Evolutionary conservation across 2,888 invertebrate species (phyloP), one percentile per base, ranked within the genome.

Genomic region (Leptura quadrifasciata): DNA sequence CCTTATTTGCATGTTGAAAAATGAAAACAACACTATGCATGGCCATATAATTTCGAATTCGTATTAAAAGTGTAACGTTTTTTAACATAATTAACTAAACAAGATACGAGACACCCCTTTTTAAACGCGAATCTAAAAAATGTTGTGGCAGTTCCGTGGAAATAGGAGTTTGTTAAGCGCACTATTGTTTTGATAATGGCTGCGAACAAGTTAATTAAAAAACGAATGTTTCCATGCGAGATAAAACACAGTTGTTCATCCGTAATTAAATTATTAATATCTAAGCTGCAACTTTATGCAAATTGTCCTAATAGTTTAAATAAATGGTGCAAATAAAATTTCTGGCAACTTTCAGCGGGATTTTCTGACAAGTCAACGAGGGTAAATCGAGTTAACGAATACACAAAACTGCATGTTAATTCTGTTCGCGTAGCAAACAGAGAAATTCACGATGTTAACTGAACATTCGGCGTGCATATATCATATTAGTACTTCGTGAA

Each of bases 381-480:
- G 83, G 83, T 82, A 80, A 84, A 84, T 84, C 81, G 72, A 81
- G 80, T 84, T 84, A 84, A 78, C 76, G 81, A 80, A 80, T 83
- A 82, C 82, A 79, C 82, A 83, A 84, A 84, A 84, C 83, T 84
- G 82, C 82, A 84, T 83, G 84, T 77, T 81, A 84, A 84, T 82
- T 79, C 78, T 24, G 76, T 76, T 72, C 79, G 64, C 74, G 71
- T 39, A 78, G 76, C 71, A 79, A 78, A 76, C 76, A 74, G 67
- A 61, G 58, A 64, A 71, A 76, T 76, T 73, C 72, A 73, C 74
- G 73, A 67, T 75, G 77, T 76, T 74, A 74, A 74, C 77, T 57
- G 58, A 79, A 75, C 70, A 65, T 74, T 74, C 72, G 74, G 63
- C 57, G 64, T 67, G 72, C 70, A 78, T 76, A 76, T 79, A 76